Percentiles rank a stretch among this genome's conserved stretches.
These are phyloP conservation scores for Chiroxiphia lanceolata DNA, from an alignment of 2,797 vertebrate species.

Conservation along the genomic window DNA sequence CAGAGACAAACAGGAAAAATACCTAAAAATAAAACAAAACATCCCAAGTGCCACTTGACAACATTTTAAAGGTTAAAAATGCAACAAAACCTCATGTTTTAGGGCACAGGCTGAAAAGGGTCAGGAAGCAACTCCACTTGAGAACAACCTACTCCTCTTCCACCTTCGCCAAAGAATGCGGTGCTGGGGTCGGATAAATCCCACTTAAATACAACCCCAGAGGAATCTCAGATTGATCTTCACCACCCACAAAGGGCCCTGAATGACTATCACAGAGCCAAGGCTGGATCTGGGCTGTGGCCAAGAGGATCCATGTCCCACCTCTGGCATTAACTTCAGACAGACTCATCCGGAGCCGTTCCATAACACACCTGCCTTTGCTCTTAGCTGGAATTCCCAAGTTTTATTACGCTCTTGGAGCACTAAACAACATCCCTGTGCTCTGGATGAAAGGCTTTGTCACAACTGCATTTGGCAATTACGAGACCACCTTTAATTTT, in stretches of 20 bases:
- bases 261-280: not conserved
- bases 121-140: not conserved
- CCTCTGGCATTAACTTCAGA: not conserved
- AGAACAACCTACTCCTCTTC: not conserved
- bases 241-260: slow-evolving; percentile 57
- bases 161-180: not conserved
- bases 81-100: slow-evolving; percentile 59
- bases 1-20: not conserved
- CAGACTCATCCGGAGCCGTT: slow-evolving; percentile 42
- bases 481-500: not conserved
- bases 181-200: not conserved
- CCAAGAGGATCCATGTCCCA: not conserved
- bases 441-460: not conserved
- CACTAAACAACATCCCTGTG: not conserved
- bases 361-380: not conserved
- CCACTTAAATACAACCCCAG: slow-evolving; percentile 31
- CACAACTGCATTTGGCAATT: not conserved
- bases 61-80: not conserved
- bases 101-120: not conserved
- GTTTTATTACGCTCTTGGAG: not conserved
- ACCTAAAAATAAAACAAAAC: not conserved
- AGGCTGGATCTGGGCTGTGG: slow-evolving; percentile 20
- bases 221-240: slow-evolving; percentile 40
- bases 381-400: not conserved
- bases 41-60: not conserved